These are phyloP conservation scores for Enteromius afrohamiltoni DNA, from an alignment of 2,797 vertebrate genomes.

Conservation along the genomic window DNA sequence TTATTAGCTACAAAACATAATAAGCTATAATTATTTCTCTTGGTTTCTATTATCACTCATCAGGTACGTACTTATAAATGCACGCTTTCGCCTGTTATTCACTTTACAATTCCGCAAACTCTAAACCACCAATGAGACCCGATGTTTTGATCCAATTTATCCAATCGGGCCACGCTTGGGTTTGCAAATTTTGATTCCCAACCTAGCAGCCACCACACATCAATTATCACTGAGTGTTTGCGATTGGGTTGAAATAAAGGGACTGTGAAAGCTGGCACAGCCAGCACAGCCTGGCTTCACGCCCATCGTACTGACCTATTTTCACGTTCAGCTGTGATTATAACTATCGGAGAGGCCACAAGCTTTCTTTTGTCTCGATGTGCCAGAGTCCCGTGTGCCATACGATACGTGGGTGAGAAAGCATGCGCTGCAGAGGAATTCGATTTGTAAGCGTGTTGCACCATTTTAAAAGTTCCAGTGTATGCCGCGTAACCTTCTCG, in stretches of 20 bases:
- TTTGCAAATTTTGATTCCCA: conserved; percentile 35
- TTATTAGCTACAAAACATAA: conserved; percentile 31
- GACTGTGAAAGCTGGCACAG: conserved; percentile 35
- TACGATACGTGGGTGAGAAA: conserved; percentile 12
- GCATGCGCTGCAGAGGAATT: conserved; percentile 19
- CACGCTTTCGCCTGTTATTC: not conserved
- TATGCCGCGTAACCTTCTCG: conserved; percentile 60
- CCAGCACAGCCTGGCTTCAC: conserved; percentile 37
- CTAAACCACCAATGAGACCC: conserved; percentile 1
- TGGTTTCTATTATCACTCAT: conserved; percentile 31
- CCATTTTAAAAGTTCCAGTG: conserved; percentile 28
- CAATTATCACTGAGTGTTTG: conserved; percentile 35
- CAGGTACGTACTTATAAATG: conserved; percentile 25
- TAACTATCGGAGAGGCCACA: conserved; percentile 56
- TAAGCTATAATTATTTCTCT: conserved; percentile 33
- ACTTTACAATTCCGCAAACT: conserved; percentile 17
- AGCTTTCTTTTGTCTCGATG: conserved; percentile 48
- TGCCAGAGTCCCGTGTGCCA: not conserved
- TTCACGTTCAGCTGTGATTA: conserved; percentile 62
- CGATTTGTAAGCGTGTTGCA: conserved; percentile 14
- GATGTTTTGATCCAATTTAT: conserved; percentile 13
- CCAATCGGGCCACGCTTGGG: not conserved
- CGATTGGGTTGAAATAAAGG: conserved; percentile 16
- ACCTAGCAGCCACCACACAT: conserved; percentile 14
- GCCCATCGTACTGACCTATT: conserved; percentile 63